These are phyloP conservation scores for Dromiciops gliroides DNA, from an alignment of 2,113 vertebrate genomes.

Conservation along the genomic window DNA sequence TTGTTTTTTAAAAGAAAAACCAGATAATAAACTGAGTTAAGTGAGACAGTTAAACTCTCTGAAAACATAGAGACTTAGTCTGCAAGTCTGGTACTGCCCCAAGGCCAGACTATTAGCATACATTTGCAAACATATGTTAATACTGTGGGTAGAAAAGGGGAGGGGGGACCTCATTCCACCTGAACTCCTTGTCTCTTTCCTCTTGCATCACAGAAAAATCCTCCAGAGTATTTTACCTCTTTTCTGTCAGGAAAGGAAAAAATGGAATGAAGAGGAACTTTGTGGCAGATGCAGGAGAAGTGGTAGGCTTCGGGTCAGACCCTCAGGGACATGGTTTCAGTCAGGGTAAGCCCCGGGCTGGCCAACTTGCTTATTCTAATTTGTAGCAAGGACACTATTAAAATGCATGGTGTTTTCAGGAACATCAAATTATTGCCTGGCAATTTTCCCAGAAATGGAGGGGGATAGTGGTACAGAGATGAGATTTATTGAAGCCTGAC, in stretches of 20 bases:
- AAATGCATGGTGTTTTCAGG: background rate
- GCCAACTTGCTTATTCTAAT: background rate
- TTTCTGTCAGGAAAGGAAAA: background rate
- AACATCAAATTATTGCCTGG: background rate
- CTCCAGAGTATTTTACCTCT: background rate
- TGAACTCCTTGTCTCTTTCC: background rate
- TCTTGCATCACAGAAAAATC: background rate
- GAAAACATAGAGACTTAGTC: background rate
- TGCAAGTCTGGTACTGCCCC: background rate
- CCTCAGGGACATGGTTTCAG: background rate
- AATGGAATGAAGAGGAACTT: background rate
- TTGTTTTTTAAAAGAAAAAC: background rate
- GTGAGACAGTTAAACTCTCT: background rate
- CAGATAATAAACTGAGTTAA: background rate
- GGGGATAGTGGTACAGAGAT: background rate
- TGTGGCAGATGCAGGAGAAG: background rate
- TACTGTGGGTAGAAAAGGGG: background rate
- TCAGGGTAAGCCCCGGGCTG: background rate
- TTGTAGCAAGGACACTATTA: background rate
- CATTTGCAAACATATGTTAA: background rate
- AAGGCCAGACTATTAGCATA: background rate
- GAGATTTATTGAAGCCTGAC: background rate
- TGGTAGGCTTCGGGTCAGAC: background rate
- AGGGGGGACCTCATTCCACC: background rate
- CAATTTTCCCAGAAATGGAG: background rate